Percentiles rank a stretch among this genome's conserved stretches.
Evolutionary conservation across 2,888 invertebrate species (phyloP).

Genomic region (Choreutis nemorana): DNA sequence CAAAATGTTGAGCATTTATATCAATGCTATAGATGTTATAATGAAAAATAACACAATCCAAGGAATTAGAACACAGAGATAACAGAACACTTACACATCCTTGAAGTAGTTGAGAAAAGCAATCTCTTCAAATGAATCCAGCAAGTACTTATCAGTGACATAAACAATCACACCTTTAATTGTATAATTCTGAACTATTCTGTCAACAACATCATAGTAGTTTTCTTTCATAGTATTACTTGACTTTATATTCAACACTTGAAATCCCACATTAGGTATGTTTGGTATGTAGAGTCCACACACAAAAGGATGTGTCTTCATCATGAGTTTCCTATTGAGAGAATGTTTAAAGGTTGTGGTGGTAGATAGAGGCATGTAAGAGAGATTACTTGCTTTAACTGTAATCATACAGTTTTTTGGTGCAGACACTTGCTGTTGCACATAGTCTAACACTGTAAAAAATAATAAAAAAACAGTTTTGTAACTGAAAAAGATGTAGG

Average conservation of each 20-base stretch:
- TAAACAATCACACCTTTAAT: slow-evolving; percentile 47
- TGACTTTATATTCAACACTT: slow-evolving; percentile 32
- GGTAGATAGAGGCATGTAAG: slow-evolving; percentile 34
- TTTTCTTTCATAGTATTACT: slow-evolving; percentile 23
- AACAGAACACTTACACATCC: slow-evolving; percentile 35
- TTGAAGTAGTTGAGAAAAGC: slow-evolving; percentile 43
- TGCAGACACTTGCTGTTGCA: slow-evolving; percentile 28
- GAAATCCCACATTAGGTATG: slow-evolving; percentile 43
- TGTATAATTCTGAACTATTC: slow-evolving; percentile 26
- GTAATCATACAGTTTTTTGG: slow-evolving; percentile 44
- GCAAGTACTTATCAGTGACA: slow-evolving; percentile 47
- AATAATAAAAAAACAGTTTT: slow-evolving; percentile 6
- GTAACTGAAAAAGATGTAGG: too few species aligned
- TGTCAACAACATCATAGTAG: slow-evolving; percentile 26
- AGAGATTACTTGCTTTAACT: slow-evolving; percentile 28
- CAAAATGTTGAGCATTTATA: too few species aligned
- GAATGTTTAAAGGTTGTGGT: slow-evolving; percentile 30
- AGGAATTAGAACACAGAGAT: too few species aligned
- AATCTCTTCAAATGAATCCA: slow-evolving; percentile 40
- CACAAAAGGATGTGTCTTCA: slow-evolving; percentile 24
- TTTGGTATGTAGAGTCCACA: slow-evolving; percentile 44
- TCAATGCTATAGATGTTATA: too few species aligned
- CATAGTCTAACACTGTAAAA: slow-evolving; percentile 45
- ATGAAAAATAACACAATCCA: neutral
- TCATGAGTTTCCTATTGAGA: slow-evolving; percentile 20